Conservation (phyloP, 2,797 vertebrate species). For the Meda fulgida region DNA sequence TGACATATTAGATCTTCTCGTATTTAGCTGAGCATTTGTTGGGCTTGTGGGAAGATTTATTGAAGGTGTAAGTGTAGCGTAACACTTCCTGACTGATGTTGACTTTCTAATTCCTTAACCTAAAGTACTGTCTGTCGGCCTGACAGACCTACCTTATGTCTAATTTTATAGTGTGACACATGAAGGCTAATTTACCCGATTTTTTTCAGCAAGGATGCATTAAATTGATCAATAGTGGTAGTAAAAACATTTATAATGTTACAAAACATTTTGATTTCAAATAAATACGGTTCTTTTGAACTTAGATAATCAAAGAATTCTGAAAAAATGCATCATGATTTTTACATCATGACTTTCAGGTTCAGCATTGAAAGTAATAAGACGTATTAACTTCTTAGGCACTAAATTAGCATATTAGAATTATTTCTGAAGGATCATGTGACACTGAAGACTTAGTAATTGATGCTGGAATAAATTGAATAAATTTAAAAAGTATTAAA, state of each 20-base stretch:
- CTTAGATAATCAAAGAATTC: neutral
- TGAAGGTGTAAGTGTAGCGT: neutral
- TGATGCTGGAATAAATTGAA: neutral
- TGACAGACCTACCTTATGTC: neutral
- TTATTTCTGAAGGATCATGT: neutral
- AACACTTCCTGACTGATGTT: neutral
- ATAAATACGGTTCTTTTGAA: neutral
- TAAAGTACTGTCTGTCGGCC: neutral
- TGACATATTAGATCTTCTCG: neutral
- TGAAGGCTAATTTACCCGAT: neutral
- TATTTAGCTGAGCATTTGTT: neutral
- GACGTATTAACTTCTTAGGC: neutral
- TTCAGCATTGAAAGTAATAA: neutral
- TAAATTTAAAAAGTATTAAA: neutral
- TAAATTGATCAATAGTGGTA: neutral
- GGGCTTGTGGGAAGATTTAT: neutral
- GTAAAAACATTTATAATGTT: neutral
- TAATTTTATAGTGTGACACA: neutral
- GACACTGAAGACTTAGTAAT: neutral
- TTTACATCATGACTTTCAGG: neutral
- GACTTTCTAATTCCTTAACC: neutral
- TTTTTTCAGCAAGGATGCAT: neutral
- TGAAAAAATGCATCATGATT: neutral
- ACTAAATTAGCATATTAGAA: neutral
- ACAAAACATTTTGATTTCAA: neutral